Conservation (phyloP, 2,113 vertebrate species). For the Myrmecobius fasciatus region DNA sequence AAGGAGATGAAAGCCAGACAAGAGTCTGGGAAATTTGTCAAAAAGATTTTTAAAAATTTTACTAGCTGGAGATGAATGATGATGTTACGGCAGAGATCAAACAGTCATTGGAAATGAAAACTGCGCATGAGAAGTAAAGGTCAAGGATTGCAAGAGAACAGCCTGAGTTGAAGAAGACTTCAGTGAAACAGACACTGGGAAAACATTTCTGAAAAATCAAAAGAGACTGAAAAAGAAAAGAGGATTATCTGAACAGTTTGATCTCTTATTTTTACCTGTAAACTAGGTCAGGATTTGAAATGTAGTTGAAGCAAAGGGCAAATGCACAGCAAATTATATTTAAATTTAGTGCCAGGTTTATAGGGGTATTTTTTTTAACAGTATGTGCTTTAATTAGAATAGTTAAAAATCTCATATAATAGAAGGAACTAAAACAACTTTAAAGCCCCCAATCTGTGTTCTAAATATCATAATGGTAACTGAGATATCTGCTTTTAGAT, state of each 20-base stretch:
- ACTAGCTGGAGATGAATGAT: constrained; percentile 35
- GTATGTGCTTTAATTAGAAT: constrained; percentile 12
- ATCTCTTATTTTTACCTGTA: constrained; percentile 8
- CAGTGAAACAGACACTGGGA: not conserved
- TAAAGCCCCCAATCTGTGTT: not conserved
- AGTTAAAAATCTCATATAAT: not conserved
- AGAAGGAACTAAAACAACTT: not conserved
- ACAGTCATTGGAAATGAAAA: constrained; percentile 38
- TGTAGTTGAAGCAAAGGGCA: constrained; percentile 20
- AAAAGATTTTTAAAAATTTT: constrained; percentile 42
- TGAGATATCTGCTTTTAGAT: not conserved
- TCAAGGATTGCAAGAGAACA: not conserved
- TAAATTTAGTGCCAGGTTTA: not conserved
- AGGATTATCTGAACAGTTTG: not conserved
- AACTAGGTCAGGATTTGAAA: not conserved
- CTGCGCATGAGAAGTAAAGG: constrained; percentile 23
- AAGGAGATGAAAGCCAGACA: constrained; percentile 33
- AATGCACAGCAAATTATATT: constrained; percentile 22
- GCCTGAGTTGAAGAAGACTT: not conserved
- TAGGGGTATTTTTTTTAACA: not conserved
- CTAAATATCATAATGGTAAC: not conserved
- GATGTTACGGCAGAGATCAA: constrained; percentile 31
- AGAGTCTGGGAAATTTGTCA: constrained; percentile 15
- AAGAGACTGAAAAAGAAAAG: not conserved
- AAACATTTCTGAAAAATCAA: constrained; percentile 35